Percentiles rank a stretch among this genome's conserved stretches.
Evolutionary conservation across 2,797 vertebrate species (phyloP).

Genomic region (Percopsis omiscomaycus): DNA sequence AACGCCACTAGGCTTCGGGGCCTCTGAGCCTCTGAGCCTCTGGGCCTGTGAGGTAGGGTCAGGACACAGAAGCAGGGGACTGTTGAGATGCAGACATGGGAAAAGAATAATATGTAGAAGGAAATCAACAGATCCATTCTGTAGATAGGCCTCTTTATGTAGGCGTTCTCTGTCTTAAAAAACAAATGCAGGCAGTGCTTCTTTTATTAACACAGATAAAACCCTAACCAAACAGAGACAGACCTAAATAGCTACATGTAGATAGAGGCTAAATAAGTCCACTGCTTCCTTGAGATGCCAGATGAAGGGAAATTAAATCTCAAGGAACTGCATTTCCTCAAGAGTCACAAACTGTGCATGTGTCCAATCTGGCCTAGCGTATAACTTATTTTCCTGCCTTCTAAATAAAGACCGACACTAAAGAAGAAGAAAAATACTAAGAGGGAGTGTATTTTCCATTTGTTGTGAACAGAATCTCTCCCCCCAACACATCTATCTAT

Average conservation of each 20-base stretch:
- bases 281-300: not conserved
- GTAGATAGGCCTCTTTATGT: too few species aligned
- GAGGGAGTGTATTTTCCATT: too few species aligned
- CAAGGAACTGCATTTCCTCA: too few species aligned
- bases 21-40: slow-evolving; percentile 36
- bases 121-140: not conserved
- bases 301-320: not conserved
- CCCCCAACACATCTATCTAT: not conserved
- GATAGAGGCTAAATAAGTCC: too few species aligned
- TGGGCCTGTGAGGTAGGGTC: slow-evolving; percentile 45
- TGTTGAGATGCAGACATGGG: not conserved
- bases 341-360: too few species aligned
- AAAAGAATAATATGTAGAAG: not conserved
- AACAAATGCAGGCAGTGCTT: not conserved
- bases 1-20: slow-evolving; percentile 39
- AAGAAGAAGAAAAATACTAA: too few species aligned
- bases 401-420: too few species aligned
- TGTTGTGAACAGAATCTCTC: slow-evolving; percentile 11
- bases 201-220: not conserved
- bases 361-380: too few species aligned
- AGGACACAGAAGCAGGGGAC: slow-evolving; percentile 45
- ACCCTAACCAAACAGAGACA: too few species aligned
- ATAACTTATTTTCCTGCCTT: too few species aligned
- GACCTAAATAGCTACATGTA: too few species aligned
- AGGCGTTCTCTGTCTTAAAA: not conserved